Base-by-base conservation (phyloP, 2,888 invertebrate species). In the Chaitophorus viminalis region DNA sequence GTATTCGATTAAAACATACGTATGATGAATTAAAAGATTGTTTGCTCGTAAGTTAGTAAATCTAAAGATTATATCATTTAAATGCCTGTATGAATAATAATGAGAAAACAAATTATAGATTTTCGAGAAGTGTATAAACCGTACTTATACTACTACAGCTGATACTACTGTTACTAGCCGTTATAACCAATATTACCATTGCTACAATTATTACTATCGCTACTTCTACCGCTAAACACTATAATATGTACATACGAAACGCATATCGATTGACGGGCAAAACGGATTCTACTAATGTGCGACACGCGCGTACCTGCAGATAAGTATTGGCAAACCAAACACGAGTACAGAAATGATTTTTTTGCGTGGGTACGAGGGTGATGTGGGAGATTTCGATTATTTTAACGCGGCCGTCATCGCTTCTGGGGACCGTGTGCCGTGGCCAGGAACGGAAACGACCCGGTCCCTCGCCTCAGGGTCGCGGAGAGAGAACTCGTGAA, bases 211-310 rank as follows among this genome's bases (percentile, higher is more conserved):
- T 52, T 31, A 31, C 31, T 77, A 68, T 52, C 52, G 52, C 31
- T 77, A 77, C 76, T 14, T 14, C 46, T 46, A 46, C 46, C 14
- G 46, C 11, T 46, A 8, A 25, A 52, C 21, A 9, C 21, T 52
- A 31, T 18, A 77, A 46, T 31, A 76, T 29, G 39, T 3, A 21
- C 31, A 52, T 31, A 77, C 52, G 36, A 21, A 79, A n/a, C 11
- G 9, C 65, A 79, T 78, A 79, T 79, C 18, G 65, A 79, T 79
- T 39, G 65, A 65, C n/a, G 9, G 65, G 36, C 79, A 39, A 65
- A 39, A 36, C 65, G 9, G 52, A 31, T 77, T 77, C 29, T 29
- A 31, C 52, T 77, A n/a, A n/a, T 77, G 18, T 31, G 31, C 31
- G 29, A 77, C 21, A 21, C 77, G n/a, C 77, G 31, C 77, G 52